A percentile compares a stretch with the other conserved stretches of the same genome.
Evolutionary conservation across 1,140 invertebrate genomes (phyloP).

Genomic region (Trichonephila inaurata): DNA sequence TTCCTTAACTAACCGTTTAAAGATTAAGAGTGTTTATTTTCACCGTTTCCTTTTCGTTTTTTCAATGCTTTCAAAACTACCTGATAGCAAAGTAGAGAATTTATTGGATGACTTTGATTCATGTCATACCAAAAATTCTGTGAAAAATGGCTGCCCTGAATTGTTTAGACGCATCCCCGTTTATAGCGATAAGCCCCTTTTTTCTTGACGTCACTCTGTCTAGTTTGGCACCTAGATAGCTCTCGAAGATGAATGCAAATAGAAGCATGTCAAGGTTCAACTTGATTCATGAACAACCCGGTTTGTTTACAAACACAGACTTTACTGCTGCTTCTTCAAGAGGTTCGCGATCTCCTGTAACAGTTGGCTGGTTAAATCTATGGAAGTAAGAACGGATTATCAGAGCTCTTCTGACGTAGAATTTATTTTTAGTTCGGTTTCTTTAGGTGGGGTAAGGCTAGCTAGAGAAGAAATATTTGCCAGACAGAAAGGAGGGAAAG

Average conservation of each 20-base stretch:
- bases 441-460: background rate
- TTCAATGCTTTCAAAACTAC: no score
- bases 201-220: slow-evolving; percentile 16
- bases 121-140: no score
- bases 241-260: slow-evolving; percentile 21
- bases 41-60: no score
- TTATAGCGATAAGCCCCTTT: background rate
- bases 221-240: background rate
- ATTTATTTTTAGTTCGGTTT: slow-evolving; percentile 2
- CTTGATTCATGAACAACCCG: background rate
- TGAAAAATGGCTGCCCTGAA: background rate
- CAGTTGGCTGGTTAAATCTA: background rate
- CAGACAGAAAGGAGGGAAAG: background rate
- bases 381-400: slow-evolving; percentile 8
- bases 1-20: no score
- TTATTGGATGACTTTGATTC: no score
- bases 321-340: background rate
- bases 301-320: slow-evolving; percentile 22
- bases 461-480: background rate
- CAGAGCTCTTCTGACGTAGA: background rate
- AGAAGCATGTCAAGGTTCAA: slow-evolving; percentile 30
- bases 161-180: background rate
- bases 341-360: background rate
- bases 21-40: no score
- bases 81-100: no score